Conservation (phyloP, 2,888 invertebrate species). For the Stomorhina lunata region DNA sequence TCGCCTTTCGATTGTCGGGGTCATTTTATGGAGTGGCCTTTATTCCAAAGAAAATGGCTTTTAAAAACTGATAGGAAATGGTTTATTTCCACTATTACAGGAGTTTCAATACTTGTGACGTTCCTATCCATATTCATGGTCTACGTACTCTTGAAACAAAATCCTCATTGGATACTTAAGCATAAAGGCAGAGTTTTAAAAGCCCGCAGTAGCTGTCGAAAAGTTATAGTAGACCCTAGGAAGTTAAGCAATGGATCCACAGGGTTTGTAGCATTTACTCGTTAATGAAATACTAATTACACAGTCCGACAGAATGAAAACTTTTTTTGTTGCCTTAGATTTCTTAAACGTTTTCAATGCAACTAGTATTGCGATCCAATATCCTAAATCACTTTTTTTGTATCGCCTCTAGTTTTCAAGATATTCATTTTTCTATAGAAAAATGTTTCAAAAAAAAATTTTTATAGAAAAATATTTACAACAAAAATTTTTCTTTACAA, state of each 20-base stretch:
- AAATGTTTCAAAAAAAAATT: no score
- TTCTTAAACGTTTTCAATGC: no score
- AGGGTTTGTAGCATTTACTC: not conserved
- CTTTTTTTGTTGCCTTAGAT: no score
- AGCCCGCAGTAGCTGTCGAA: not conserved
- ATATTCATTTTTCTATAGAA: no score
- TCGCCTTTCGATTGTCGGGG: slow-evolving; percentile 44
- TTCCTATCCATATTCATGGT: not conserved
- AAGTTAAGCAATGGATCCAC: not conserved
- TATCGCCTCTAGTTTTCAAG: no score
- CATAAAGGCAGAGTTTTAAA: not conserved
- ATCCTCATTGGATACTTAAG: not conserved
- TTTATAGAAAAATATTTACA: no score
- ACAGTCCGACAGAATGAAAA: no score
- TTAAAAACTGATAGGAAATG: slow-evolving; percentile 12
- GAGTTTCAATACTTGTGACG: not conserved
- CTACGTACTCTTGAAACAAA: not conserved
- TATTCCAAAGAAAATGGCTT: not conserved
- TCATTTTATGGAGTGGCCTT: not conserved
- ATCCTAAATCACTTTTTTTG: no score
- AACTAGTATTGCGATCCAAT: no score
- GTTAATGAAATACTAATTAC: not conserved
- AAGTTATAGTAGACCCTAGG: not conserved
- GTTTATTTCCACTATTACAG: not conserved
- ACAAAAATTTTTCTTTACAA: no score